Evolutionary conservation across 2,113 vertebrate species (phyloP).

Genomic region (Peucedramus taeniatus): DNA sequence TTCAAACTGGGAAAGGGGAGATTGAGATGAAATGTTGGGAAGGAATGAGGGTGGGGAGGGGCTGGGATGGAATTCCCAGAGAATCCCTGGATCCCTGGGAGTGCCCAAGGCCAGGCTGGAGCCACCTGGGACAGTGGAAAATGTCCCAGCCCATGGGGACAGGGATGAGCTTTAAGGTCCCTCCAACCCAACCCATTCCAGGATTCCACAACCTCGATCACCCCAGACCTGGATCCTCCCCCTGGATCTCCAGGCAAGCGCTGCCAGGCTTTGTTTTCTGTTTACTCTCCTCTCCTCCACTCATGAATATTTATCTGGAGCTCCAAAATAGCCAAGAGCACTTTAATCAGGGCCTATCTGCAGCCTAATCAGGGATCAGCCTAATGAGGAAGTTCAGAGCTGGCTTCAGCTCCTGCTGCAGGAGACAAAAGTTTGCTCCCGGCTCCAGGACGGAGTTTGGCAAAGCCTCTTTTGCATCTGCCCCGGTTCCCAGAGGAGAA

Average conservation of each 20-base stretch:
- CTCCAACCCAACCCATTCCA: not conserved
- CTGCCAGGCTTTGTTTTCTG: conserved; percentile 21
- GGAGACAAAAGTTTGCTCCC: not conserved
- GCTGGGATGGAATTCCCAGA: not conserved
- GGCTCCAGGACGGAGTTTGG: not conserved
- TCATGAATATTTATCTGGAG: conserved; percentile 72
- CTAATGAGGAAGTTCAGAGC: conserved; percentile 64
- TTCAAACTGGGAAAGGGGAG: not conserved
- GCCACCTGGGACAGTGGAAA: not conserved
- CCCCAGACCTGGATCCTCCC: not conserved
- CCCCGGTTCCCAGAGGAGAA: not conserved
- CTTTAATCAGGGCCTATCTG: conserved; percentile 67
- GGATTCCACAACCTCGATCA: not conserved
- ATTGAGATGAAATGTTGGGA: not conserved
- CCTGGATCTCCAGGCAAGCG: not conserved
- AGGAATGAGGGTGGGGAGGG: not conserved
- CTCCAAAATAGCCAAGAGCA: conserved; percentile 69
- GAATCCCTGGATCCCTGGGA: not conserved
- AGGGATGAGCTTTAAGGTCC: not conserved
- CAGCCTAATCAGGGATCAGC: conserved; percentile 62
- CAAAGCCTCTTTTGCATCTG: not conserved
- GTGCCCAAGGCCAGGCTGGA: not conserved
- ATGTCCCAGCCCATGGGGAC: not conserved
- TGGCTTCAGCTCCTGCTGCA: conserved; percentile 8
- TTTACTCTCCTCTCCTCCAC: conserved; percentile 27